phyloP scores from a whole-genome alignment of 92 coral and sea anemone genomes.

The Palythoa grandiflora region DNA sequence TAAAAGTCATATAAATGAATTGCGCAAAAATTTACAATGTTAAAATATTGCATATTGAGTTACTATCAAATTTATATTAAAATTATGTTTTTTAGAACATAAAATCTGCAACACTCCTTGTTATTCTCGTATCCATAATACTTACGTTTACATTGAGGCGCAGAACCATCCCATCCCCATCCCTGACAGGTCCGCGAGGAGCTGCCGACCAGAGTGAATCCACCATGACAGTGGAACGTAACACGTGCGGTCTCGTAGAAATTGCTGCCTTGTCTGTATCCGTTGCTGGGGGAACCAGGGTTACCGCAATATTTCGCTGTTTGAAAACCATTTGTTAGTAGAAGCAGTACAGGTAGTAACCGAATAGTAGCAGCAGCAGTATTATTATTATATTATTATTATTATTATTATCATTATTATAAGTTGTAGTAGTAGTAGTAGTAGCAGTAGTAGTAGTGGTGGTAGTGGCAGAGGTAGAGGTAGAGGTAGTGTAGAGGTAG shows the following conservation, averaged over 20 bases:
- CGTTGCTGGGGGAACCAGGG: conserved; percentile 69
- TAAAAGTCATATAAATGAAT: too few species aligned
- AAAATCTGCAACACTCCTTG: background rate
- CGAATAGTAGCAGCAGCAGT: background rate
- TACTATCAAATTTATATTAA: too few species aligned
- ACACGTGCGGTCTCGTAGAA: conserved; percentile 66
- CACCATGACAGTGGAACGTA: conserved; percentile 56
- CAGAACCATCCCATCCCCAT: conserved; percentile 71
- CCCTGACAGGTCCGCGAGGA: conserved; percentile 57
- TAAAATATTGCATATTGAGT: too few species aligned
- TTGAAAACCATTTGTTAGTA: background rate
- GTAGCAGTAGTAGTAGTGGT: too few species aligned
- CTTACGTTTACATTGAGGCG: conserved; percentile 75
- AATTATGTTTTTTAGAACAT: too few species aligned
- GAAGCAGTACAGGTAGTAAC: background rate
- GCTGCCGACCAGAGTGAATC: conserved; percentile 62
- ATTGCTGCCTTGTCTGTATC: conserved; percentile 58
- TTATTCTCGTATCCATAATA: background rate
- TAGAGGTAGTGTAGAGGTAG: too few species aligned
- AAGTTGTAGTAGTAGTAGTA: too few species aligned
- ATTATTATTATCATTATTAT: too few species aligned
- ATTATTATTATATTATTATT: background rate
- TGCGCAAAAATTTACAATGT: too few species aligned
- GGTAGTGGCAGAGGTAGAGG: too few species aligned
- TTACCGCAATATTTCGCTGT: conserved; percentile 67